Percentiles rank a stretch among this genome's conserved stretches.
phyloP scores from a whole-genome alignment of 2,888 invertebrate genomes.

The Orchesellides sinensis region DNA sequence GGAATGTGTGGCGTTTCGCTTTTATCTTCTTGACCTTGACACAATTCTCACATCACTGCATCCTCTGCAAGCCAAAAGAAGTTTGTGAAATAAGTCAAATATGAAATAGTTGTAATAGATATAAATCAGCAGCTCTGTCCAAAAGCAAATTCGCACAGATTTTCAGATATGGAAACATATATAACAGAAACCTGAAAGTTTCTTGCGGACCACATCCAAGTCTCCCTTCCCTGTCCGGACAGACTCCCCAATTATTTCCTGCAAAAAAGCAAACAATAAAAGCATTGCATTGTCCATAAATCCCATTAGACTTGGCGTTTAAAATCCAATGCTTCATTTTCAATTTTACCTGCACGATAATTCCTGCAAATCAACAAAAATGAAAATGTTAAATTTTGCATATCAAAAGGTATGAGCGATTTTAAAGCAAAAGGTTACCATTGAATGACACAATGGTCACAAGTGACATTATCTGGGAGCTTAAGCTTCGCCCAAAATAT shows the following conservation, averaged over 20 bases:
- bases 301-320: neutral
- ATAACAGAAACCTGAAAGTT: conserved; percentile 36
- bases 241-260: conserved; percentile 56
- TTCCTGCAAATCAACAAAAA: conserved; percentile 21
- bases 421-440: conserved; percentile 22
- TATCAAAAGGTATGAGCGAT: neutral
- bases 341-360: conserved; percentile 45
- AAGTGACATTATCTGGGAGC: conserved; percentile 72
- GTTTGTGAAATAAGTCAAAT: neutral
- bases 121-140: no score
- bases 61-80: conserved; percentile 15
- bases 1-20: no score
- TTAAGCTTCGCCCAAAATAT: conserved; percentile 61
- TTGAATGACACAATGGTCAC: conserved; percentile 68
- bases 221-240: conserved; percentile 13
- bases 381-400: neutral
- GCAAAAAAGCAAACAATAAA: conserved; percentile 1
- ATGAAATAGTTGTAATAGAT: neutral
- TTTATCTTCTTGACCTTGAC: conserved; percentile 43
- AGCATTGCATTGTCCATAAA: neutral
- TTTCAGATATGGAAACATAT: neutral
- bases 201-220: conserved; percentile 55
- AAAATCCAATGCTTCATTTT: no score
- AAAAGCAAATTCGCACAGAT: neutral
- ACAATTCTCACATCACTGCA: conserved; percentile 60